Percentiles rank a stretch among this genome's conserved stretches.
Conservation (phyloP, 2,113 vertebrate species). For the Scolopax mira region DNA sequence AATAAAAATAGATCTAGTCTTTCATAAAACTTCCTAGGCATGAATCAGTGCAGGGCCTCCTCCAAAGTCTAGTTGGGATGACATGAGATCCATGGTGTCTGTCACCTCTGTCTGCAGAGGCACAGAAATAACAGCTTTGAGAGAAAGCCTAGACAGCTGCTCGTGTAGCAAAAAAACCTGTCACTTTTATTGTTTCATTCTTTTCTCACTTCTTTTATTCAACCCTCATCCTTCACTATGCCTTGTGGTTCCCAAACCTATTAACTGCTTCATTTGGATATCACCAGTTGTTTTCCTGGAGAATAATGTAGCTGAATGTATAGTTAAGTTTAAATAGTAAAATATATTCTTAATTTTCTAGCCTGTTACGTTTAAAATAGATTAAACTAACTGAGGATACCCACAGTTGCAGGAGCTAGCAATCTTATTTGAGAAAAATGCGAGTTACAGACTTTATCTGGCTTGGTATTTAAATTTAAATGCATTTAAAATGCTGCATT, state of each 20-base stretch:
- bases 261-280: background rate
- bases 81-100: background rate
- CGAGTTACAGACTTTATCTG: background rate
- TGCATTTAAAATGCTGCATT: background rate
- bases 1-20: background rate
- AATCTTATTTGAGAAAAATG: background rate
- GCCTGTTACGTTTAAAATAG: background rate
- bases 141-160: background rate
- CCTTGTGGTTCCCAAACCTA: background rate
- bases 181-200: background rate
- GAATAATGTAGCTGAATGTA: background rate
- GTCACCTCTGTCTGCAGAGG: background rate
- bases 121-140: background rate
- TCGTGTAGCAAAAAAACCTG: background rate
- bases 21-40: background rate
- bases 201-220: background rate
- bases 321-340: background rate
- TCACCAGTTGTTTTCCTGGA: background rate
- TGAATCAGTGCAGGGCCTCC: background rate
- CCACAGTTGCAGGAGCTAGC: background rate
- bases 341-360: background rate
- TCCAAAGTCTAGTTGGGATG: background rate
- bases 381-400: background rate
- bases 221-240: background rate
- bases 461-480: background rate